These are phyloP conservation scores for Fragum fragum DNA, from an alignment of 2,888 invertebrate species.

Conservation along the genomic window DNA sequence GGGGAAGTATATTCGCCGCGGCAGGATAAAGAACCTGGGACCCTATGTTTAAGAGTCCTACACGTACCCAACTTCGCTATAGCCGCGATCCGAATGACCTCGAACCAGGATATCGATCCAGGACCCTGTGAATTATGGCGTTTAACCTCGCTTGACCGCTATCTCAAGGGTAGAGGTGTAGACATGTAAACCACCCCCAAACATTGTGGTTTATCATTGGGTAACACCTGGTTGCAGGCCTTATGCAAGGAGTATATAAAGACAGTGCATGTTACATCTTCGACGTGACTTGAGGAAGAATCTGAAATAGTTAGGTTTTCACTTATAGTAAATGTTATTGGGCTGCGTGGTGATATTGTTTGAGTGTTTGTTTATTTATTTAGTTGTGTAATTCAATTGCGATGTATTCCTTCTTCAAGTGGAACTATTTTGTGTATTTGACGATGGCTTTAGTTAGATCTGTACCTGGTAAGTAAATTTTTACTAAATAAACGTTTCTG, in stretches of 20 bases:
- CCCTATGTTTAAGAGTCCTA: too few species aligned
- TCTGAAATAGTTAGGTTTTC: neutral
- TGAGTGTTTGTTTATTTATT: too few species aligned
- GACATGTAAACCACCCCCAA: conserved; percentile 2
- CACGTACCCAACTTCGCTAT: too few species aligned
- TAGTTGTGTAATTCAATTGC: neutral
- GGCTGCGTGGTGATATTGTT: too few species aligned
- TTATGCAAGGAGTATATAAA: conserved; percentile 3
- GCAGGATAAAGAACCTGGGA: too few species aligned
- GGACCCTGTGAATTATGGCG: neutral
- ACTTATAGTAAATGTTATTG: too few species aligned
- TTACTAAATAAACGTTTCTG: too few species aligned
- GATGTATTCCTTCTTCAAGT: neutral
- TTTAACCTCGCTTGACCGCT: conserved; percentile 1
- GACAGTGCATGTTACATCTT: neutral
- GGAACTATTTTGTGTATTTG: neutral
- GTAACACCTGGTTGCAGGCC: neutral
- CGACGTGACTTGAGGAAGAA: neutral
- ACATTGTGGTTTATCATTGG: conserved; percentile 1
- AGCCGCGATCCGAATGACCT: too few species aligned
- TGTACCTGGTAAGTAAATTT: neutral
- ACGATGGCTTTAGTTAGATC: neutral
- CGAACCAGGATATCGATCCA: too few species aligned
- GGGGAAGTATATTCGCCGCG: too few species aligned
- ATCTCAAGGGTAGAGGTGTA: neutral